Conservation (phyloP, 2,113 vertebrate genomes). For the Rhinolophus ferrumequinum region DNA sequence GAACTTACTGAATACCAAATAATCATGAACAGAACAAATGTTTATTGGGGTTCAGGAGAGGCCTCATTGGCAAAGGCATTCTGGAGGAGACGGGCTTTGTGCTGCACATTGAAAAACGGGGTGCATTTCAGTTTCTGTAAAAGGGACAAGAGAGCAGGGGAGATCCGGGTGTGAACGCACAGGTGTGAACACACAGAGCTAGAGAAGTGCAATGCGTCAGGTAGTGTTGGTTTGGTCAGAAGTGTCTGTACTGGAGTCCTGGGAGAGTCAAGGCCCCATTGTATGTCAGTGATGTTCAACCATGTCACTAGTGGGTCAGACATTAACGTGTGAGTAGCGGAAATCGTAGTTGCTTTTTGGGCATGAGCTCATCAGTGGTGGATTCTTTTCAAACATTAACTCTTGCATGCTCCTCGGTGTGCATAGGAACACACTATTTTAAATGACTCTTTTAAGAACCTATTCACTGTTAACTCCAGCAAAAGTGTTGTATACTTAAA, state of each 20-base stretch:
- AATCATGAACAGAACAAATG: neutral
- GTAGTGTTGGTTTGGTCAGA: neutral
- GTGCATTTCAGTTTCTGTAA: neutral
- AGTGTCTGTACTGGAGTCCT: neutral
- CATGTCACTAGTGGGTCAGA: neutral
- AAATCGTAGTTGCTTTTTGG: neutral
- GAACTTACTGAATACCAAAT: neutral
- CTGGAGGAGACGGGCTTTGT: neutral
- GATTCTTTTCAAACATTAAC: neutral
- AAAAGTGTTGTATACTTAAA: neutral
- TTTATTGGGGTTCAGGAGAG: neutral
- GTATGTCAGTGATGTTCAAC: neutral
- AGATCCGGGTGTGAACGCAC: neutral
- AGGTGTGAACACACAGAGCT: neutral
- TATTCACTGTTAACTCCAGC: neutral
- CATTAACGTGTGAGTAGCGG: neutral
- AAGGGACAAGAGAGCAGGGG: neutral
- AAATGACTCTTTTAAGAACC: neutral
- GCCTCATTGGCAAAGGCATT: neutral
- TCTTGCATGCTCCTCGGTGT: neutral
- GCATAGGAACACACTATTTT: neutral
- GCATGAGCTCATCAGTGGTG: neutral
- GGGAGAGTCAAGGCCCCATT: neutral
- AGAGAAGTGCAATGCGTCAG: neutral
- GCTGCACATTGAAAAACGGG: neutral